phyloP scores from a whole-genome alignment of 1,140 invertebrate genomes.

The Saccostrea echinata region DNA sequence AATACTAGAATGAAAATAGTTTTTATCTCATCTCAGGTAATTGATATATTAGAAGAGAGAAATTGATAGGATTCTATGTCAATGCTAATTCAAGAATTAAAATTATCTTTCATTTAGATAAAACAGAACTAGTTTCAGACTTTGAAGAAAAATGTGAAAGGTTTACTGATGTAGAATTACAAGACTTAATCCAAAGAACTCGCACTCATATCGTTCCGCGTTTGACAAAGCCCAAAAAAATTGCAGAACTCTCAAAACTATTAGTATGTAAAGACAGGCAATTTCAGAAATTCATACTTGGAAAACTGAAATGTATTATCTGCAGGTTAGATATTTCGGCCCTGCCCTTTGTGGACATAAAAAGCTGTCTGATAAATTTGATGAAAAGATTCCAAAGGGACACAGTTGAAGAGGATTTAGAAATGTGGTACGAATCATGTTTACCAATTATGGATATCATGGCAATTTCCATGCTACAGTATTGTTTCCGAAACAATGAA shows the following conservation, averaged over 20 bases:
- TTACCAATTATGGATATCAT: not conserved
- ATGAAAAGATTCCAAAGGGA: not conserved
- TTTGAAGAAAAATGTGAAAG: not conserved
- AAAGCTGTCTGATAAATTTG: not conserved
- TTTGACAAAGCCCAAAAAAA: not conserved
- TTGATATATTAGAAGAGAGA: too few species aligned
- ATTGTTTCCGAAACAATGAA: not conserved
- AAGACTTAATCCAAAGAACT: not conserved
- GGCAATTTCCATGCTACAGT: not conserved
- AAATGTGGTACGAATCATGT: not conserved
- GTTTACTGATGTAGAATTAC: not conserved
- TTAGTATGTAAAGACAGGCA: not conserved
- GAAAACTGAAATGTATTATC: not conserved
- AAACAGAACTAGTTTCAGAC: not conserved
- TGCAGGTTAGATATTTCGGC: not conserved
- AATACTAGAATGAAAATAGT: too few species aligned
- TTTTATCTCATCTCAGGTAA: too few species aligned
- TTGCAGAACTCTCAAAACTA: not conserved
- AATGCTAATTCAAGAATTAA: too few species aligned
- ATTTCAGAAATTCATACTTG: not conserved
- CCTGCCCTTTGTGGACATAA: not conserved
- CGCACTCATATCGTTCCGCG: not conserved
- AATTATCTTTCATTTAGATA: not conserved
- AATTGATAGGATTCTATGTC: too few species aligned
- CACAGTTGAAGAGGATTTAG: not conserved